phyloP scores from a whole-genome alignment of 2,888 invertebrate species.

The Tetanocera ferruginea region DNA sequence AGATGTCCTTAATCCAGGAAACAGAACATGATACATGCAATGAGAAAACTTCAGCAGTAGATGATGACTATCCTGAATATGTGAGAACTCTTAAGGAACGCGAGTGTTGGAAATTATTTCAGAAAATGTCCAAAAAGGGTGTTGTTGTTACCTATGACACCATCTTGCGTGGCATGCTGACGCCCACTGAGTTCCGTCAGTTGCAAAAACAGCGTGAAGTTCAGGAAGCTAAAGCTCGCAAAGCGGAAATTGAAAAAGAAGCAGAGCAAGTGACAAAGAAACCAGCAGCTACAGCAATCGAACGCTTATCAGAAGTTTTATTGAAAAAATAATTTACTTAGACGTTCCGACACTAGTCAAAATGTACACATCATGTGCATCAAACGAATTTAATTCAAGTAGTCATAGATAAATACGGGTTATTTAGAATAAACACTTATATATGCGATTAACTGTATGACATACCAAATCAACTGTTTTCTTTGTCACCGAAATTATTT shows the following conservation, averaged over 20 bases:
- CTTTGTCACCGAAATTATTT: too few species aligned
- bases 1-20: neutral
- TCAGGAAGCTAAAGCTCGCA: constrained; percentile 61
- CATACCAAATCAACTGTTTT: too few species aligned
- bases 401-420: too few species aligned
- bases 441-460: too few species aligned
- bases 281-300: constrained; percentile 52
- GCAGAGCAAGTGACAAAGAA: constrained; percentile 11
- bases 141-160: constrained; percentile 79
- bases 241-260: constrained; percentile 53
- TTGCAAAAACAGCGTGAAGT: constrained; percentile 71
- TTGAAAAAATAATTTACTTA: constrained; percentile 50
- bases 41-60: constrained; percentile 42
- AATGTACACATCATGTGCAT: neutral
- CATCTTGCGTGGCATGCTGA: constrained; percentile 78
- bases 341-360: neutral
- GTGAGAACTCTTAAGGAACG: constrained; percentile 73
- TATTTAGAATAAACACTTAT: too few species aligned
- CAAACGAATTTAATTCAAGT: constrained; percentile 6
- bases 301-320: constrained; percentile 59
- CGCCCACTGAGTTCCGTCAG: constrained; percentile 79
- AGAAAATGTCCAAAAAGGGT: constrained; percentile 78
- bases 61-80: constrained; percentile 68
- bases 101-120: constrained; percentile 79
- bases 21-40: constrained; percentile 5